Evolutionary conservation across 2,797 vertebrate species (phyloP).

Genomic region (Loris lydekkerianus): DNA sequence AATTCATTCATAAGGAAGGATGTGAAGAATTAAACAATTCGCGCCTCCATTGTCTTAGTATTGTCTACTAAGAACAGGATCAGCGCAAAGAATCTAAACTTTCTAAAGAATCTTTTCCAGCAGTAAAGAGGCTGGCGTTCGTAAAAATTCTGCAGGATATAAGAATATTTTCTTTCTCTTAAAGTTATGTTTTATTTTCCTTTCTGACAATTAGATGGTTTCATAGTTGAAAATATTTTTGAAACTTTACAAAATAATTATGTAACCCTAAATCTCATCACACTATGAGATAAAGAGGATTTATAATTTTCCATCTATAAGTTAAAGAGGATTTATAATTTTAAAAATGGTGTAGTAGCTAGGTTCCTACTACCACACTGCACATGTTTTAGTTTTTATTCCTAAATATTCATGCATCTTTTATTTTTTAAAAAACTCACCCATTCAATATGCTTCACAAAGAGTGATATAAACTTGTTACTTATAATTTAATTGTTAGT

Average conservation of each 20-base stretch:
- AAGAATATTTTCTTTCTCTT: background rate
- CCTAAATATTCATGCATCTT: background rate
- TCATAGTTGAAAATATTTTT: conserved; percentile 26
- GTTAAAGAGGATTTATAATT: background rate
- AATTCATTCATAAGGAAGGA: conserved; percentile 9
- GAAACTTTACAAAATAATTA: background rate
- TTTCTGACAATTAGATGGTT: background rate
- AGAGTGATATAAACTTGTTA: background rate
- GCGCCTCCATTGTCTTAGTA: no score
- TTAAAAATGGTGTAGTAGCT: background rate
- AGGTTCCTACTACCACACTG: background rate
- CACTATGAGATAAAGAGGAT: background rate
- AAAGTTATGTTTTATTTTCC: background rate
- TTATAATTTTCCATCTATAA: background rate
- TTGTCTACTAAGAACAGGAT: background rate
- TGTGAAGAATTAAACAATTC: conserved; percentile 57
- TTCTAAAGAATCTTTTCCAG: no score
- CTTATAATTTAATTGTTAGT: background rate
- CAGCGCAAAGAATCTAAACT: no score
- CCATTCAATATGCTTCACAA: background rate
- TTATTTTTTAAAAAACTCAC: background rate
- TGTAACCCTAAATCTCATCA: background rate
- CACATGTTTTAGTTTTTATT: background rate
- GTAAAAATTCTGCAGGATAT: background rate
- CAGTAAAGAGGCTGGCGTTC: background rate